Evolutionary conservation across 2,888 invertebrate species (phyloP), one percentile per base, ranked within the genome.

Genomic region (Apotomis turbidana): DNA sequence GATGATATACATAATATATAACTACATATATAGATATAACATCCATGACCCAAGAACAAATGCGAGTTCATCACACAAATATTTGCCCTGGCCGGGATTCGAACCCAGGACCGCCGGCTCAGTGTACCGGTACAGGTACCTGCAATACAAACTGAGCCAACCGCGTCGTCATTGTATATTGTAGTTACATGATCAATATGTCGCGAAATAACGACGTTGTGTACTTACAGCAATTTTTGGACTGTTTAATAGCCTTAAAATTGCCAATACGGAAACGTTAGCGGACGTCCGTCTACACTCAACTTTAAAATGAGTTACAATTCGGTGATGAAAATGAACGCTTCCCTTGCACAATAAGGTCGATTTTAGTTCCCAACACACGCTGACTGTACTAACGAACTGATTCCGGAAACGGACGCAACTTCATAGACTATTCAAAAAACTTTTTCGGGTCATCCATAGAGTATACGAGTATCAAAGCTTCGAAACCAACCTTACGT

Each of bases 371-470:
- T 74, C 70, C 63, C 57, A 68, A 72, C 67, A 52, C 72, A 62
- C 72, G 62, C 58, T 61, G 57, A 57, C 64, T 70, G 60, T 75
- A 62, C 78, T 81, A 82, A 82, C 81, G 79, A 82, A 80, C 78
- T 76, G 76, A 74, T 75, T 73, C 74, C 72, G 68, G 68, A 71
- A 75, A 74, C 76, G 75, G 75, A 76, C 76, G 68, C 66, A 70
- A 72, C 70, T 75, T 73, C 62, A 75, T 74, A 66, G 74, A 77
- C 76, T 78, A 80, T 80, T 79, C 80, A 80, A 78, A 78, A 79
- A 27, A 78, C 73, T 78, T 76, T 74, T 74, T 68, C 68, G 67
- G 57, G 58, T 58, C 66, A 73, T 67, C 64, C 59, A 38, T 27
- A 58, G 44, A n/a, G n/a, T n/a, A n/a, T n/a, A n/a, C n/a, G n/a